Percentiles rank a stretch among this genome's conserved stretches.
phyloP scores from a whole-genome alignment of 2,888 invertebrate species.

The Tipula unca region DNA sequence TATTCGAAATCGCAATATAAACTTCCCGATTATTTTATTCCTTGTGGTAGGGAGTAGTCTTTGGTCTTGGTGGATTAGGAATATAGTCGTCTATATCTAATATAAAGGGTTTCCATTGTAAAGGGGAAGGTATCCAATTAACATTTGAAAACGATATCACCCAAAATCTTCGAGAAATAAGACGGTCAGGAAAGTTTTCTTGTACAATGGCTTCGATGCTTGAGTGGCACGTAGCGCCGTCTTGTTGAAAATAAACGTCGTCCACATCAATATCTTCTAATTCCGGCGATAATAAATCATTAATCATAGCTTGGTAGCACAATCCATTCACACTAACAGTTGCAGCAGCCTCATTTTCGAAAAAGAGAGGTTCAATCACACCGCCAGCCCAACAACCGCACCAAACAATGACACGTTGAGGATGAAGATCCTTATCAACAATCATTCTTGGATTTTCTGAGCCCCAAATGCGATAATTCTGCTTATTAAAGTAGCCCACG shows the following conservation, averaged over 20 bases:
- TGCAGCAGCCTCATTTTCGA: background rate
- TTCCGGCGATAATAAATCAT: slow-evolving; percentile 15
- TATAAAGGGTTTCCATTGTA: too few relatives aligned
- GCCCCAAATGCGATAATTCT: background rate
- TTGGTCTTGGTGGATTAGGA: too few relatives aligned
- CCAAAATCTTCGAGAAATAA: too few relatives aligned
- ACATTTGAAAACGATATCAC: too few relatives aligned
- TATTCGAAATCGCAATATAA: too few relatives aligned
- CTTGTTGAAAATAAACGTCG: slow-evolving; percentile 20
- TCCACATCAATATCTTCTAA: slow-evolving; percentile 14
- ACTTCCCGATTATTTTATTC: too few relatives aligned
- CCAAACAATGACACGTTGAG: slow-evolving; percentile 17
- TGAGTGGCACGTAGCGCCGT: slow-evolving; percentile 20
- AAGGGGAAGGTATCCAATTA: too few relatives aligned
- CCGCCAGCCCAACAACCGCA: slow-evolving; percentile 20
- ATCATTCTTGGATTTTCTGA: slow-evolving; percentile 17
- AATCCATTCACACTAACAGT: slow-evolving; percentile 1
- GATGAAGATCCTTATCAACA: slow-evolving; percentile 16
- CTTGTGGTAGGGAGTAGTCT: too few relatives aligned
- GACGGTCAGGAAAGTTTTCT: too few relatives aligned
- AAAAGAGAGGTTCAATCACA: slow-evolving; percentile 8
- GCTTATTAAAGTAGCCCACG: background rate
- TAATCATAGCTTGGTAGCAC: slow-evolving; percentile 8
- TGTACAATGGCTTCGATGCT: too few relatives aligned
- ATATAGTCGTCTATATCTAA: too few relatives aligned